Percentiles rank a stretch among this genome's conserved stretches.
Evolutionary conservation across 2,797 vertebrate species (phyloP).

Genomic region (Glyptemys insculpta): DNA sequence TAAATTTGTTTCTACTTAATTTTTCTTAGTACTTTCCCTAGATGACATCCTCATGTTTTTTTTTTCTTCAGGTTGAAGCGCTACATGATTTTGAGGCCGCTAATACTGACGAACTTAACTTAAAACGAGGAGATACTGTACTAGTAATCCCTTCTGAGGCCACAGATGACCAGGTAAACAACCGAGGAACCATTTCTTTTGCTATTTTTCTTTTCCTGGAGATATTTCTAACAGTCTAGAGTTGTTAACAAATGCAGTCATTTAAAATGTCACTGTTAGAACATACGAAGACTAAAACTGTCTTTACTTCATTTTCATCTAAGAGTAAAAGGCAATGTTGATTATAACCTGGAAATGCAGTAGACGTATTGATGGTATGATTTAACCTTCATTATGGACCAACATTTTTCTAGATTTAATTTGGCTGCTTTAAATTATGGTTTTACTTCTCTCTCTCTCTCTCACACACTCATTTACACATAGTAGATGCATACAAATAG

Average conservation of each 20-base stretch:
- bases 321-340: not conserved
- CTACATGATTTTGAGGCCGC: conserved; percentile 97
- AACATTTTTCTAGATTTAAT: not conserved
- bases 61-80: conserved; percentile 88
- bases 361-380: not conserved
- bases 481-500: not conserved
- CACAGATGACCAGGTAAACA: conserved; percentile 93
- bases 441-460: not conserved
- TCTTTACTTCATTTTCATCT: not conserved
- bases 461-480: not conserved
- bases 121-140: conserved; percentile 92
- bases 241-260: not conserved
- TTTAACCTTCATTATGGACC: not conserved
- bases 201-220: not conserved
- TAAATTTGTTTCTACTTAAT: not conserved
- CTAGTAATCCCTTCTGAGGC: conserved; percentile 91
- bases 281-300: not conserved
- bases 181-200: not conserved
- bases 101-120: conserved; percentile 93
- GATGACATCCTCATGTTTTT: not conserved
- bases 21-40: not conserved
- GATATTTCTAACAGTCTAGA: not conserved
- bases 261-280: not conserved
- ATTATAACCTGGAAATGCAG: not conserved
- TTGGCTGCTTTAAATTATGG: not conserved